These are phyloP conservation scores for Cairina moschata DNA, from an alignment of 2,113 vertebrate genomes.

Conservation along the genomic window DNA sequence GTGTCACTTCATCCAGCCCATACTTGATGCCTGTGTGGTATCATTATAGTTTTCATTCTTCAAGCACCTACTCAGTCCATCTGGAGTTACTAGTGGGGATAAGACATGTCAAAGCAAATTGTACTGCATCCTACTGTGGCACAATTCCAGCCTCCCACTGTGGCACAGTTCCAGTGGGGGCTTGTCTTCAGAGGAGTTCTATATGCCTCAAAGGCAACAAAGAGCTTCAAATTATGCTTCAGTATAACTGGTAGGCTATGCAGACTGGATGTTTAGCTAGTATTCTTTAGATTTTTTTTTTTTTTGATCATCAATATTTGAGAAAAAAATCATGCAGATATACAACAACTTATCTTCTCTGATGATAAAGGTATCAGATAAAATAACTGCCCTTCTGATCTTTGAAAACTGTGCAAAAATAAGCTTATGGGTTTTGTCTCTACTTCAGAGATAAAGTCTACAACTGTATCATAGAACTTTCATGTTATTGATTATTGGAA, in stretches of 20 bases:
- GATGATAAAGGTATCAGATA: neutral
- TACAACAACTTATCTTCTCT: neutral
- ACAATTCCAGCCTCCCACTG: neutral
- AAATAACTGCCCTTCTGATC: neutral
- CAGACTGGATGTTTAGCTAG: neutral
- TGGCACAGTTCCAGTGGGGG: rapidly evolving
- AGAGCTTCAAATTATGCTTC: neutral
- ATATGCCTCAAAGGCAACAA: neutral
- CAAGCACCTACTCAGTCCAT: neutral
- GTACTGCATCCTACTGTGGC: neutral
- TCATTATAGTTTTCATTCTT: neutral
- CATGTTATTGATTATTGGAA: neutral
- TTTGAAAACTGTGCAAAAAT: neutral
- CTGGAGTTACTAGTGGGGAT: neutral
- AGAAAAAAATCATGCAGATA: neutral
- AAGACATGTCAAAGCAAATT: neutral
- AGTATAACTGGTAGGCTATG: neutral
- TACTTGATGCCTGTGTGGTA: rapidly evolving
- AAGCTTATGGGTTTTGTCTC: rapidly evolving
- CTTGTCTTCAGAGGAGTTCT: neutral
- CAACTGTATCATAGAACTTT: neutral
- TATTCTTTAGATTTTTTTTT: neutral
- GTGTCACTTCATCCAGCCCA: neutral
- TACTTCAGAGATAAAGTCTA: neutral
- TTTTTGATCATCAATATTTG: neutral